phyloP scores from a whole-genome alignment of 1,140 invertebrate species.

The Drosophila saltans region DNA sequence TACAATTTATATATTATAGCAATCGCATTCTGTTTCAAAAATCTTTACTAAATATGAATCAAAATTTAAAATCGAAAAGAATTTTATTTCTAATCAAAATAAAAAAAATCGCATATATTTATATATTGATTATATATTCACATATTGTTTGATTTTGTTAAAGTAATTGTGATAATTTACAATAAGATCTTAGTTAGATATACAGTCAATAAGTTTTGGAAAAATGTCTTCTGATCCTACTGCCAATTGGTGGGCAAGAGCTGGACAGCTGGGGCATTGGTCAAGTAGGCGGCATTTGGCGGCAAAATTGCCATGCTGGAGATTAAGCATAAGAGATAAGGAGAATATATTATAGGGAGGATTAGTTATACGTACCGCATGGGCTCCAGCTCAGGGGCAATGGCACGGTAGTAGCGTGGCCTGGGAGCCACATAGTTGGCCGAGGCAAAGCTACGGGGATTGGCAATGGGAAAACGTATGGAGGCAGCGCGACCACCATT shows the following conservation, averaged over 20 bases:
- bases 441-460: slow-evolving; percentile 67
- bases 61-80: neutral
- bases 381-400: slow-evolving; percentile 39
- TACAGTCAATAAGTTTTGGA: slow-evolving; percentile 21
- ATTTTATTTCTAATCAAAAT: neutral
- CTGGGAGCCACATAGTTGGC: slow-evolving; percentile 71
- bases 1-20: too few relatives aligned
- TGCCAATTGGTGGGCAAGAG: slow-evolving; percentile 63
- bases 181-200: slow-evolving; percentile 35
- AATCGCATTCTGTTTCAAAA: too few relatives aligned
- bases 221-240: slow-evolving; percentile 26
- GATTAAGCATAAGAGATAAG: neutral
- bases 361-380: slow-evolving; percentile 43
- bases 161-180: slow-evolving; percentile 43
- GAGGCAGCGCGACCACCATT: slow-evolving; percentile 15
- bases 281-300: slow-evolving; percentile 38
- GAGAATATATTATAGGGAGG: neutral
- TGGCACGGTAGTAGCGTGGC: slow-evolving; percentile 63
- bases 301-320: slow-evolving; percentile 57
- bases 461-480: slow-evolving; percentile 67
- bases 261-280: slow-evolving; percentile 47
- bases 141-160: slow-evolving; percentile 5
- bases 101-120: slow-evolving; percentile 3
- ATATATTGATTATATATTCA: slow-evolving; percentile 4
- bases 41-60: too few relatives aligned